Evolutionary conservation across 2,888 invertebrate species (phyloP).

Genomic region (Campoplex capitator): DNA sequence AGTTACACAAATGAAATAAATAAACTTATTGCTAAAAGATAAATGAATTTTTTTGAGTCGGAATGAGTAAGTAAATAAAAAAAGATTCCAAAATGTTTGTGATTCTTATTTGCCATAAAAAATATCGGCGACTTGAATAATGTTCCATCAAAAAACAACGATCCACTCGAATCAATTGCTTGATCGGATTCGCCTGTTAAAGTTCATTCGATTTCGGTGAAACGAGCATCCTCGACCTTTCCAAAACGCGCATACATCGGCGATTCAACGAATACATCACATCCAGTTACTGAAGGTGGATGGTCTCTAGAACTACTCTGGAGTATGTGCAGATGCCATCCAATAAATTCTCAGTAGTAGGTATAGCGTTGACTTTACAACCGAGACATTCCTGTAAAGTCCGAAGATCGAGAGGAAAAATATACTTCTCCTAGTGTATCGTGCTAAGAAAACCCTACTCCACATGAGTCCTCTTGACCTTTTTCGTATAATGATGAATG

Average conservation of each 20-base stretch:
- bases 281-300: constrained; percentile 5
- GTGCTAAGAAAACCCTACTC: constrained; percentile 2
- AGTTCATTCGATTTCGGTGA: constrained; percentile 30
- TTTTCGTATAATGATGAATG: constrained; percentile 1
- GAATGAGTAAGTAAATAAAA: neutral
- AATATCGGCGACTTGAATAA: neutral
- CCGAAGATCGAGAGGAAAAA: constrained; percentile 2
- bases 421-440: neutral
- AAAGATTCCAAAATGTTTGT: neutral
- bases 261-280: neutral
- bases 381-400: constrained; percentile 30
- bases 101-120: neutral
- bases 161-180: constrained; percentile 17
- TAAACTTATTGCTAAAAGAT: neutral
- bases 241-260: constrained; percentile 7
- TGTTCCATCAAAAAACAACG: neutral
- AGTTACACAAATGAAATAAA: neutral
- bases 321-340: constrained; percentile 1
- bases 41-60: neutral
- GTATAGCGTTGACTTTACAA: constrained; percentile 11
- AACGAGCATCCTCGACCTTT: constrained; percentile 45
- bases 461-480: constrained; percentile 27
- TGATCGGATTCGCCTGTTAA: constrained; percentile 6
- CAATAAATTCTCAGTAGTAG: constrained; percentile 12
- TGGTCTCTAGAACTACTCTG: constrained; percentile 2